Conservation (phyloP, 2,888 invertebrate genomes). For the Epinotia bilunana region DNA sequence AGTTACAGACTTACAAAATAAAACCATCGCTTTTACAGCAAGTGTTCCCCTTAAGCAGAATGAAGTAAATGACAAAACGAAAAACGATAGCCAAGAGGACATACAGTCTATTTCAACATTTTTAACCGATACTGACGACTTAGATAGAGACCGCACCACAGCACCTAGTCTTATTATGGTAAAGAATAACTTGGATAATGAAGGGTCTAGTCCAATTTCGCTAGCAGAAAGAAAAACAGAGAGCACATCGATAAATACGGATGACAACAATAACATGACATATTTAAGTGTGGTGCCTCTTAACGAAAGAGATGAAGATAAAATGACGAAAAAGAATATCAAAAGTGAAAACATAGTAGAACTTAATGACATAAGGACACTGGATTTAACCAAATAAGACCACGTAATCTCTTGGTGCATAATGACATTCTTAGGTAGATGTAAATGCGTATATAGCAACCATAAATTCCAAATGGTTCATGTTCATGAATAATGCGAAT, state of each 20-base stretch:
- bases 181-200: constrained; percentile 50
- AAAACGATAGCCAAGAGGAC: constrained; percentile 50
- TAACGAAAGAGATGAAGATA: constrained; percentile 58
- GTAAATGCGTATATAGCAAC: constrained; percentile 47
- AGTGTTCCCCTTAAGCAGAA: constrained; percentile 12
- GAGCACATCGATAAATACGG: constrained; percentile 39
- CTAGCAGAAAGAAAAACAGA: constrained; percentile 35
- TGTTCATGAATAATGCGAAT: constrained; percentile 48
- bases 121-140: constrained; percentile 75
- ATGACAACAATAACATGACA: constrained; percentile 59
- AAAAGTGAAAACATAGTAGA: constrained; percentile 69
- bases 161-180: constrained; percentile 43
- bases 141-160: constrained; percentile 56
- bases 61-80: constrained; percentile 44
- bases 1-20: constrained; percentile 48
- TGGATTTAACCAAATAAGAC: constrained; percentile 70
- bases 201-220: constrained; percentile 48
- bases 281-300: constrained; percentile 76
- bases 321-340: constrained; percentile 59
- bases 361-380: constrained; percentile 77
- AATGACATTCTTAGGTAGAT: constrained; percentile 49
- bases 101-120: constrained; percentile 67
- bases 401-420: constrained; percentile 66
- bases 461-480: constrained; percentile 10
- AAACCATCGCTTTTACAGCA: constrained; percentile 33